These are phyloP conservation scores for Seira musarum DNA, from an alignment of 2,888 invertebrate species.

Conservation along the genomic window DNA sequence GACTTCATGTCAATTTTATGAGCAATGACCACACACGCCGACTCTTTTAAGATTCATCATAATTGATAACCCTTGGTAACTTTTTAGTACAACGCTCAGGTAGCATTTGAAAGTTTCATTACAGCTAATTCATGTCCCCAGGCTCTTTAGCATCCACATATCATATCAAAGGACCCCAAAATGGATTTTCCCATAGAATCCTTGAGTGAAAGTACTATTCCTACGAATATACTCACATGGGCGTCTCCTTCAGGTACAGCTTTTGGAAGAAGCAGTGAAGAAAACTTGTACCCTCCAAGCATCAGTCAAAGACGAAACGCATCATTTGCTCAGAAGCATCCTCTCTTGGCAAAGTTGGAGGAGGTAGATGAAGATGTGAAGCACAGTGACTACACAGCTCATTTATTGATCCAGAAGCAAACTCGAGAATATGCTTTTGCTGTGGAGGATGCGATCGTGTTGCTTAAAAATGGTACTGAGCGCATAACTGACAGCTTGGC, in stretches of 20 bases:
- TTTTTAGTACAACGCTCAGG: no score
- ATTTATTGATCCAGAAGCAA: slow-evolving; percentile 32
- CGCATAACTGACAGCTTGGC: slow-evolving; percentile 1
- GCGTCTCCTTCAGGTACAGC: background rate
- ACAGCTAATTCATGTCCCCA: no score
- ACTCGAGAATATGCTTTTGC: slow-evolving; percentile 32
- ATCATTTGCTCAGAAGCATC: background rate
- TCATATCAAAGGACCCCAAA: no score
- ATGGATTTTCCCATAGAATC: no score
- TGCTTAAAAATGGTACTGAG: slow-evolving; percentile 35
- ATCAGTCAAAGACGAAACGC: background rate
- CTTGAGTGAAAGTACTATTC: no score
- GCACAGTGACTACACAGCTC: slow-evolving; percentile 39
- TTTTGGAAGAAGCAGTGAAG: no score
- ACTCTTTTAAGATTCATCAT: no score
- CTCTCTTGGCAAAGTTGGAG: background rate
- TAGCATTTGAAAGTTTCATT: no score
- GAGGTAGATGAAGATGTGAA: slow-evolving; percentile 18
- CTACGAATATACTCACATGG: background rate
- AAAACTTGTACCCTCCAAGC: background rate
- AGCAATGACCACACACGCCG: no score
- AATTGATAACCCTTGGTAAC: no score
- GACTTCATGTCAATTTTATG: no score
- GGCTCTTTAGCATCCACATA: no score
- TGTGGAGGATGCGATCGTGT: slow-evolving; percentile 25